Evolutionary conservation across 2,113 vertebrate species (phyloP).

Genomic region (Gnathonemus echidnorhynchus): DNA sequence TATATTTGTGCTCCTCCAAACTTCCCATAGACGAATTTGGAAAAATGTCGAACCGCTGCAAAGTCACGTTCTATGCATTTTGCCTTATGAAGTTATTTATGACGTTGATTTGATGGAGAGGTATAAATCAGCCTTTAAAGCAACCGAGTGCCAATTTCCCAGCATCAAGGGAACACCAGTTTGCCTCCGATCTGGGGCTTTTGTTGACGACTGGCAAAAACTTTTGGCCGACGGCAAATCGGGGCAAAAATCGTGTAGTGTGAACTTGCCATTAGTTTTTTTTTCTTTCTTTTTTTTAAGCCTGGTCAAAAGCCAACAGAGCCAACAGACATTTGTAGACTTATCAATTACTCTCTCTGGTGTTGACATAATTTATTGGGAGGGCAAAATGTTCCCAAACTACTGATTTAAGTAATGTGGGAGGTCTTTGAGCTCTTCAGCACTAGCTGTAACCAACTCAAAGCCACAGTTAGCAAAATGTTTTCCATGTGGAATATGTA

Average conservation of each 20-base stretch:
- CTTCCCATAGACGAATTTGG: too few species aligned
- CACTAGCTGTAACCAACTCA: background rate
- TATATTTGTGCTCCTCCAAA: too few species aligned
- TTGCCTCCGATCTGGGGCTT: background rate
- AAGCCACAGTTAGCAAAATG: background rate
- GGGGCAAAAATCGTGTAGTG: background rate
- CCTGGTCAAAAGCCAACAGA: background rate
- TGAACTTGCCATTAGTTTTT: background rate
- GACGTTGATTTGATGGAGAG: background rate
- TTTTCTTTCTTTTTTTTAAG: background rate
- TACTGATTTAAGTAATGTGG: background rate
- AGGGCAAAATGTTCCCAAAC: background rate
- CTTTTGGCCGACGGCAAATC: background rate
- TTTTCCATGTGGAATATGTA: background rate
- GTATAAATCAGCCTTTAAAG: background rate
- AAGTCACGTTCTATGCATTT: background rate
- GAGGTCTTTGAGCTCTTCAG: background rate
- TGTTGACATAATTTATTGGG: background rate
- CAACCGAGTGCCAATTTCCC: too few species aligned
- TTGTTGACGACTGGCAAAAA: background rate
- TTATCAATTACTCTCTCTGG: background rate
- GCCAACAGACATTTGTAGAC: background rate
- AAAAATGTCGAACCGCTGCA: background rate
- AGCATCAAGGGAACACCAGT: background rate
- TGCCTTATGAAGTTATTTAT: background rate